Evolutionary conservation across 2,888 invertebrate genomes (phyloP).

Genomic region (Drosophila planitibia): DNA sequence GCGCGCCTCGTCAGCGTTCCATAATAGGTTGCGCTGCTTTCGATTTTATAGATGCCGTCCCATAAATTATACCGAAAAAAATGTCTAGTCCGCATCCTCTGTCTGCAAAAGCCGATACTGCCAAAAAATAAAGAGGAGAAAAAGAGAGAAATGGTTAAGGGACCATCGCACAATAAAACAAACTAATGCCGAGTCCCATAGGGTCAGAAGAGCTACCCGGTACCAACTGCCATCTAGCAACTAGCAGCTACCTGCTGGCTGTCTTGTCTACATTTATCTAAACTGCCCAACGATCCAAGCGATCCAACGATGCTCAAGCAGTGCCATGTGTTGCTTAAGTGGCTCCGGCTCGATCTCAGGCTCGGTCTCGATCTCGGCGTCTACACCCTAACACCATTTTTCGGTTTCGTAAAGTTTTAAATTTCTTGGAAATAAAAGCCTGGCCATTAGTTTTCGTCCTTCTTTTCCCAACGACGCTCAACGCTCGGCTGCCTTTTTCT

Average conservation of each 20-base stretch:
- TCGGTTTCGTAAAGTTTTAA: slow-evolving; percentile 83
- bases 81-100: slow-evolving; percentile 58
- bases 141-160: slow-evolving; percentile 13
- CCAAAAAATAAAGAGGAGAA: slow-evolving; percentile 24
- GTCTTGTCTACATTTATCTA: slow-evolving; percentile 55
- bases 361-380: slow-evolving; percentile 4
- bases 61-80: slow-evolving; percentile 55
- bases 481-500: slow-evolving; percentile 61
- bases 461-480: slow-evolving; percentile 49
- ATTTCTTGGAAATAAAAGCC: slow-evolving; percentile 85
- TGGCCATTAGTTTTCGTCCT: slow-evolving; percentile 79
- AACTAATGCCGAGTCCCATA: slow-evolving; percentile 44
- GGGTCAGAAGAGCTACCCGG: slow-evolving; percentile 37
- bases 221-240: slow-evolving; percentile 27
- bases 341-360: slow-evolving; percentile 28
- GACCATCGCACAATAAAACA: slow-evolving; percentile 44
- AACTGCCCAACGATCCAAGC: slow-evolving; percentile 40
- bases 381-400: slow-evolving; percentile 66
- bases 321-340: slow-evolving; percentile 74
- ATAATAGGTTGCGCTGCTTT: slow-evolving; percentile 30
- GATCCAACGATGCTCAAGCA: slow-evolving; percentile 58
- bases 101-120: slow-evolving; percentile 44
- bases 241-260: slow-evolving; percentile 34
- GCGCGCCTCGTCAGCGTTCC: slow-evolving; percentile 33
- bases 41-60: slow-evolving; percentile 47